Evolutionary conservation across 2,888 invertebrate genomes (phyloP), one percentile per base, ranked within the genome.

Genomic region (Alsophila aescularia): DNA sequence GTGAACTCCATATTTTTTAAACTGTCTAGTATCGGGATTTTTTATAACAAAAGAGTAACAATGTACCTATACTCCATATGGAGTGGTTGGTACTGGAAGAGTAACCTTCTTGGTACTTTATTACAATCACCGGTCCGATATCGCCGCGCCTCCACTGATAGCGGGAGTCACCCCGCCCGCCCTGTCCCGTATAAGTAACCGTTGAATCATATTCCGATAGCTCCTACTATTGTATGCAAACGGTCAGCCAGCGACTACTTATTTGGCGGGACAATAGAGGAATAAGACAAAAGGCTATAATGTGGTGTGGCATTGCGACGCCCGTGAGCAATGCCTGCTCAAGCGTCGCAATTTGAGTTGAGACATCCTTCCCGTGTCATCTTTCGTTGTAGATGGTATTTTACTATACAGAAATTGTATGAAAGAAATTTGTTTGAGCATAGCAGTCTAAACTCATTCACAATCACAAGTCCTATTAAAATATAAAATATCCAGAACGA

Each of bases 161-260:
- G 35, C 9, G 6, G 24, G 15, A 32, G 42, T 42, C 50, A 29
- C 13, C 49, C 9, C n/a, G n/a, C n/a, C n/a, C n/a, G n/a, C n/a
- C n/a, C n/a, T n/a, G n/a, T n/a, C n/a, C 32, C 36, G 36, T 40
- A 52, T 47, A 9, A 47, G 35, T 16, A 35, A 31, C 64, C 53
- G 58, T 67, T 72, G 72, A 70, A 62, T 70, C 67, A 72, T 69
- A 49, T 63, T 56, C 52, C 52, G 34, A 56, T 52, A 56, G 54
- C 45, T 44, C 39, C 57, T 36, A 40, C 68, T 60, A 77, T 79
- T 80, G 77, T 79, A 75, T 77, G 74, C 72, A 64, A 74, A 76
- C 52, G 43, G 62, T 50, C 52, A 53, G 62, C 65, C 66, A 66
- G 61, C 50, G 48, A 36, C 55, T 35, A 37, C 64, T 68, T 62